A percentile compares a stretch with the other conserved stretches of the same genome.
Conservation (phyloP, 2,113 vertebrate species). For the Halcyon malimbica region DNA sequence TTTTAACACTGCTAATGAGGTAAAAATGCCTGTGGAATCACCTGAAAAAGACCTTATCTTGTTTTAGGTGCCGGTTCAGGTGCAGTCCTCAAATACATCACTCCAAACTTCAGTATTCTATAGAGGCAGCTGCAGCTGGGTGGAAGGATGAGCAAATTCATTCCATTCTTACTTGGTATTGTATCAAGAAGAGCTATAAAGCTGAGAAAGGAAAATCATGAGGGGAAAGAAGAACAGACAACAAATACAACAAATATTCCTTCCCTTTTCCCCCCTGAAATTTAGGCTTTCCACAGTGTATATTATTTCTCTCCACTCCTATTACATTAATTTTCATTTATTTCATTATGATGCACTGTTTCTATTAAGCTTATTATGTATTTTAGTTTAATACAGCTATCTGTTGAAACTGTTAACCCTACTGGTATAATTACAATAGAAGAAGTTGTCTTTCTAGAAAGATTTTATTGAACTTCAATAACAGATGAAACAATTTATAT, state of each 20-base stretch:
- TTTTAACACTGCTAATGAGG: not conserved
- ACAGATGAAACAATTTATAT: not conserved
- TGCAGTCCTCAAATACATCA: not conserved
- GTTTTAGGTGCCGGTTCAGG: not conserved
- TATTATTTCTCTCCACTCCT: not conserved
- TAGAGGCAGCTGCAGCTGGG: not conserved
- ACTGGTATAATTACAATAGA: not conserved
- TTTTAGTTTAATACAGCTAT: not conserved
- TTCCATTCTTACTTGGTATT: not conserved
- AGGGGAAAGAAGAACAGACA: not conserved
- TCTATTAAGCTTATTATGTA: not conserved
- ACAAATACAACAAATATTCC: not conserved
- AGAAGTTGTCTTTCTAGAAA: not conserved
- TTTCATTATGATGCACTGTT: not conserved
- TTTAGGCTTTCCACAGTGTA: not conserved
- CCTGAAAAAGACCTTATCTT: not conserved
- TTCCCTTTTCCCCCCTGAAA: not conserved
- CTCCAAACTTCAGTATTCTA: not conserved
- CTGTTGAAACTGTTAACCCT: not conserved
- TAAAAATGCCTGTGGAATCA: not conserved
- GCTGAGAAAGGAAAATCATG: not conserved
- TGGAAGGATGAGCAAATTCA: not conserved
- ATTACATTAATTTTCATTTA: not conserved
- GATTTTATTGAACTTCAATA: not conserved
- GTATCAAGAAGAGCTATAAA: not conserved